Conservation (phyloP, 1,140 invertebrate genomes). For the Himalopsyche phryganea region DNA sequence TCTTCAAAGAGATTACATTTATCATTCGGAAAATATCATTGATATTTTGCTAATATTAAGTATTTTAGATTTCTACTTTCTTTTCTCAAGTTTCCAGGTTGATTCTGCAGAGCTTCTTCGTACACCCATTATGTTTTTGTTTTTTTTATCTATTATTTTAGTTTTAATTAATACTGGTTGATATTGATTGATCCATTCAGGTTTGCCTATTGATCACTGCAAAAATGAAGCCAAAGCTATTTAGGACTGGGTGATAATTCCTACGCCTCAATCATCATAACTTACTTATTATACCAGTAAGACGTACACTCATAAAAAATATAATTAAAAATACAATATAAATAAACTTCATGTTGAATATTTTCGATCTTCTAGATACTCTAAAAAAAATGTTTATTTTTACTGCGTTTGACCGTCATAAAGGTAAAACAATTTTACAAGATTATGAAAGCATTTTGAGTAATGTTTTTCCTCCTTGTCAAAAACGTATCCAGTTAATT, state of each 20-base stretch:
- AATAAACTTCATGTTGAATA: no score
- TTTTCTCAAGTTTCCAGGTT: conserved; percentile 15
- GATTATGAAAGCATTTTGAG: conserved; percentile 13
- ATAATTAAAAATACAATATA: no score
- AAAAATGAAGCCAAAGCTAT: conserved; percentile 13
- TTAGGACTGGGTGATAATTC: conserved; percentile 11
- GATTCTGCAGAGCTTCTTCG: conserved; percentile 14
- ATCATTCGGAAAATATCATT: no score
- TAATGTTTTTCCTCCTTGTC: conserved; percentile 5
- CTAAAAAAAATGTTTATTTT: no score
- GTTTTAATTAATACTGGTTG: no score
- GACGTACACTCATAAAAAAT: no score
- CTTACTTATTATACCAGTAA: not conserved
- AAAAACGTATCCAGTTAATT: not conserved
- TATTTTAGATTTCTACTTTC: no score
- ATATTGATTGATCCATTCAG: conserved; percentile 18
- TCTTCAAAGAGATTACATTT: no score
- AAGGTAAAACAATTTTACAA: conserved; percentile 13
- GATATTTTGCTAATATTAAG: no score
- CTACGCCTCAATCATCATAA: not conserved
- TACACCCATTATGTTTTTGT: no score
- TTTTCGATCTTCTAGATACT: no score
- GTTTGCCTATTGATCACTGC: conserved; percentile 8
- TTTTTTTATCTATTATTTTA: no score
- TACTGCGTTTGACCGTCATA: conserved; percentile 1